Evolutionary conservation across 2,888 invertebrate genomes (phyloP), one percentile per base, ranked within the genome.

Genomic region (Anaspis maculata): DNA sequence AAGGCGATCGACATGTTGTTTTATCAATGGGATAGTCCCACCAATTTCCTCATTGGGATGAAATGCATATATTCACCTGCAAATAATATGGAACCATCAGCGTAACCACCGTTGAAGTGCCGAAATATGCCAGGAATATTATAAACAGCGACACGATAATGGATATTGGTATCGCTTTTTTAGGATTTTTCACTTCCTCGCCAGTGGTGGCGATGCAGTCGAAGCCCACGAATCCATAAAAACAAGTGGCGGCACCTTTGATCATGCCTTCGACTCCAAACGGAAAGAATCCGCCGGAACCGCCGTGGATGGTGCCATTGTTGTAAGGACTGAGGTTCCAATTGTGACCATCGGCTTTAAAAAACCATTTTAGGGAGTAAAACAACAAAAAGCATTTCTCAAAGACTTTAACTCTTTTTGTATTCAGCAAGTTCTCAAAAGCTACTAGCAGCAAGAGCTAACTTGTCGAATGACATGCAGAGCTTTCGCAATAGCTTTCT

Each of bases 191-290:
- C 0, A 87, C 91, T 66, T 95, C 94, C 62, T 94, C 94, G 3
- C 91, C 85, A 9, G 85, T 82, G 0, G 86, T 85, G 11, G 86
- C 86, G 36, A 87, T 88, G 57, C 85, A 85, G 67, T 94, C 94
- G 66, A 94, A 94, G 0, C 92, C 92, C 37, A 94, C 87, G 56
- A 91, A 94, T 3, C 88, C 90, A 59, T 91, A 94, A 67, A 94
- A 94, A 60, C 87, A 88, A 3, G 78, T 80, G 0, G 86, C 85
- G 1, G 86, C 85, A 0, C 88, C 88, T 39, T 76, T 76, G 45
- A 88, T 77, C 47, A 87, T 76, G 2, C 87, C 91, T 0, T 76
- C 70, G 14, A 84, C 52, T 0, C 90, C 91, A 61, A 79, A 91
- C 0, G 91, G 91, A 38, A 83, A 77, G 63, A 91, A 91, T 3